A percentile compares a stretch with the other conserved stretches of the same genome.
phyloP scores from a whole-genome alignment of 1,140 invertebrate species.

The Heliconius himera region DNA sequence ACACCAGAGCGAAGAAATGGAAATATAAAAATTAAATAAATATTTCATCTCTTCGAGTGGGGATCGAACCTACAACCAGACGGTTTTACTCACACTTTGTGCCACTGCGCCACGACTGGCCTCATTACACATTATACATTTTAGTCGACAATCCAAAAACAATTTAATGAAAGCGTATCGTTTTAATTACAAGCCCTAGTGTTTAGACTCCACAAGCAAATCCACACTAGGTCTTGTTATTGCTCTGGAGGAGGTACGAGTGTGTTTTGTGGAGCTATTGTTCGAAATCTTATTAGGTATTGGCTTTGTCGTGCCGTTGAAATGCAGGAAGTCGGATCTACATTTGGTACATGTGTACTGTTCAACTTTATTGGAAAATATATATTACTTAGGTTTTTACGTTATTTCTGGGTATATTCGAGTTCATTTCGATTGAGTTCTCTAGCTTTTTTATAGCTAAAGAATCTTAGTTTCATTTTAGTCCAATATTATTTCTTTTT shows the following conservation, averaged over 20 bases:
- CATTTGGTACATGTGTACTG: not conserved
- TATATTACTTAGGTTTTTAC: not conserved
- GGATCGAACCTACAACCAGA: no score
- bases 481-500: not conserved
- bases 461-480: not conserved
- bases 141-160: not conserved
- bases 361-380: not conserved
- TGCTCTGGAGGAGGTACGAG: not conserved
- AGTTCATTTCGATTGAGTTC: not conserved
- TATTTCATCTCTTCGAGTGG: no score
- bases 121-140: no score
- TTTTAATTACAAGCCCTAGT: not conserved
- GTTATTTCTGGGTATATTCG: not conserved
- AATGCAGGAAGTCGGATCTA: not conserved
- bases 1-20: no score
- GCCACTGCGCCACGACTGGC: no score
- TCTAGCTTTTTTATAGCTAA: not conserved
- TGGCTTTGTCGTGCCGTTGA: not conserved
- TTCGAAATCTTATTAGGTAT: constrained; percentile 21
- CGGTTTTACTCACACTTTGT: no score
- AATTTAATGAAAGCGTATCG: not conserved
- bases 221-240: constrained; percentile 1
- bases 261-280: constrained; percentile 8
- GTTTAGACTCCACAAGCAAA: not conserved
- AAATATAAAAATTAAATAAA: no score